phyloP scores from a whole-genome alignment of 2,797 vertebrate species.

The Coregonus ussuriensis region DNA sequence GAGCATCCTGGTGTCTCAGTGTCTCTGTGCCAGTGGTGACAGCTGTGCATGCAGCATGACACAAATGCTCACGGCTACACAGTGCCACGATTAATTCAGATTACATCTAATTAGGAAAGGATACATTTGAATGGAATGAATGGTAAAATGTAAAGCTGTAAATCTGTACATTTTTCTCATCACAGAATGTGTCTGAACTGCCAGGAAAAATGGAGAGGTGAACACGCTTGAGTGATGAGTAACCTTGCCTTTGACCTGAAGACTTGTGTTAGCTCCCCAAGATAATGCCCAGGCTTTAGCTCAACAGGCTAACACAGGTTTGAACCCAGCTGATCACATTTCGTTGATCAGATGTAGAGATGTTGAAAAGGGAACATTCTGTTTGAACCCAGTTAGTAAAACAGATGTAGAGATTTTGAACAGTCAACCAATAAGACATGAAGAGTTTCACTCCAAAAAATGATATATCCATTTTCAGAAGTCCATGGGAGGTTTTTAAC shows the following conservation, averaged over 20 bases:
- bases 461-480: too few species aligned
- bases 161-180: not conserved
- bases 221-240: not conserved
- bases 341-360: too few species aligned
- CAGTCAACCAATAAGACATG: not conserved
- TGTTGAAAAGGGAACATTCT: not conserved
- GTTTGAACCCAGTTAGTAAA: too few species aligned
- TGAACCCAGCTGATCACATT: not conserved
- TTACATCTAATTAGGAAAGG: not conserved
- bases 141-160: not conserved
- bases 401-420: not conserved
- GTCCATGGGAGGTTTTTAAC: too few species aligned
- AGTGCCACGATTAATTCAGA: not conserved
- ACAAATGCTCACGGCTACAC: not conserved
- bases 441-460: too few species aligned
- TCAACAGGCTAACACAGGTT: not conserved
- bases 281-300: too few species aligned
- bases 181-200: too few species aligned
- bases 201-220: too few species aligned
- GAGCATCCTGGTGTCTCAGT: not conserved
- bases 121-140: not conserved
- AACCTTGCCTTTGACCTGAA: not conserved
- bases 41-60: not conserved
- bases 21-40: not conserved
- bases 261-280: not conserved